Evolutionary conservation across 2,113 vertebrate genomes (phyloP).

Genomic region (Entelurus aequoreus): DNA sequence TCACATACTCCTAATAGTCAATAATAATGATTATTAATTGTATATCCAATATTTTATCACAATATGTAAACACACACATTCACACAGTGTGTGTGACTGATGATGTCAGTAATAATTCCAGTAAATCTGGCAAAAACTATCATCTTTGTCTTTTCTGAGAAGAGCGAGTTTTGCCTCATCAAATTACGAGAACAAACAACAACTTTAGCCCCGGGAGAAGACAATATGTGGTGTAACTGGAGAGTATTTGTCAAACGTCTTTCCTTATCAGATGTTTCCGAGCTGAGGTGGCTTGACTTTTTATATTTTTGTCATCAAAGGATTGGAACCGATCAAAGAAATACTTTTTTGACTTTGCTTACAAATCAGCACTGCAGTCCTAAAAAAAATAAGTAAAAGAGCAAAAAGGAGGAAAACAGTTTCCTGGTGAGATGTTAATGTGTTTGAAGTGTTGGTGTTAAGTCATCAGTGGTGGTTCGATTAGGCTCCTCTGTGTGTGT

Average conservation of each 20-base stretch:
- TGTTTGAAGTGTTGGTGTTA: constrained; percentile 15
- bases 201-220: constrained; percentile 41
- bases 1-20: no score
- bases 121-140: constrained; percentile 39
- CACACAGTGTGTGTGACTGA: no score
- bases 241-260: constrained; percentile 59
- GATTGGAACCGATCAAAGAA: not conserved
- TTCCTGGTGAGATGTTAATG: not conserved
- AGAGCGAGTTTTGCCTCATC: constrained; percentile 41
- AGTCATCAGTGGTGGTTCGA: constrained; percentile 41
- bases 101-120: constrained; percentile 4
- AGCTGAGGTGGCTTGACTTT: constrained; percentile 6
- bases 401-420: not conserved
- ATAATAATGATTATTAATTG: no score
- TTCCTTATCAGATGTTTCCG: constrained; percentile 55
- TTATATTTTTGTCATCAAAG: not conserved
- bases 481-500: constrained; percentile 30
- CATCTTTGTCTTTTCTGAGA: constrained; percentile 40
- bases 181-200: constrained; percentile 48
- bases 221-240: constrained; percentile 63
- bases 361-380: not conserved
- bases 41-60: no score
- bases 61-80: no score
- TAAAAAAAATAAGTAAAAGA: not conserved
- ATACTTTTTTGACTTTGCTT: not conserved